Conservation (phyloP, 1,140 invertebrate species). For the Drosophila auraria region DNA sequence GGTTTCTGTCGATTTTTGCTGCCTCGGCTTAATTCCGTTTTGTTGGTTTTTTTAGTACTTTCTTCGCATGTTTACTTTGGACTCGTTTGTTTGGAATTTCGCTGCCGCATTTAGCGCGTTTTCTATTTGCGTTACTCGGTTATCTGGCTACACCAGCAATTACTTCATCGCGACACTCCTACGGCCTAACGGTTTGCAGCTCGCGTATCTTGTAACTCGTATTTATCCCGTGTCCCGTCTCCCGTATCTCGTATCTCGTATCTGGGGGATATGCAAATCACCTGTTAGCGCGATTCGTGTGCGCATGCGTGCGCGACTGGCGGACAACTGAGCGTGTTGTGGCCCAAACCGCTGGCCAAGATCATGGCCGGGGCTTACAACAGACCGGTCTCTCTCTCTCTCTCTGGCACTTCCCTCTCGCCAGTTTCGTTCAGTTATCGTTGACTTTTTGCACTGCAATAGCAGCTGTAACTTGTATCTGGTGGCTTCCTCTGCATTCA, state of each 20-base stretch:
- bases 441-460: conserved; percentile 62
- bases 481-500: conserved; percentile 37
- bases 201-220: conserved; percentile 26
- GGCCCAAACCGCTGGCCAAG: conserved; percentile 55
- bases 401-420: conserved; percentile 18
- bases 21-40: conserved; percentile 29
- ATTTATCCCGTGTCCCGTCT: conserved; percentile 33
- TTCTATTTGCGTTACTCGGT: conserved; percentile 62
- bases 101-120: conserved; percentile 77
- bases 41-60: conserved; percentile 53
- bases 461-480: conserved; percentile 32
- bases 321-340: conserved; percentile 61
- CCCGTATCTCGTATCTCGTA: conserved; percentile 37
- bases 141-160: conserved; percentile 53
- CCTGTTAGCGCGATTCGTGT: conserved; percentile 44
- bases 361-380: conserved; percentile 58
- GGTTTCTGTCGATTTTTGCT: conserved; percentile 16
- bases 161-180: conserved; percentile 72
- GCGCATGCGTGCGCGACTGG: conserved; percentile 75
- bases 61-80: conserved; percentile 55
- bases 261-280: conserved; percentile 39
- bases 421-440: conserved; percentile 63
- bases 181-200: conserved; percentile 65
- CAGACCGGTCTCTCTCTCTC: conserved; percentile 33
- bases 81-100: conserved; percentile 71